A percentile compares a stretch with the other conserved stretches of the same genome.
Evolutionary conservation across 1,140 invertebrate genomes (phyloP).

Genomic region (Euura lappo): DNA sequence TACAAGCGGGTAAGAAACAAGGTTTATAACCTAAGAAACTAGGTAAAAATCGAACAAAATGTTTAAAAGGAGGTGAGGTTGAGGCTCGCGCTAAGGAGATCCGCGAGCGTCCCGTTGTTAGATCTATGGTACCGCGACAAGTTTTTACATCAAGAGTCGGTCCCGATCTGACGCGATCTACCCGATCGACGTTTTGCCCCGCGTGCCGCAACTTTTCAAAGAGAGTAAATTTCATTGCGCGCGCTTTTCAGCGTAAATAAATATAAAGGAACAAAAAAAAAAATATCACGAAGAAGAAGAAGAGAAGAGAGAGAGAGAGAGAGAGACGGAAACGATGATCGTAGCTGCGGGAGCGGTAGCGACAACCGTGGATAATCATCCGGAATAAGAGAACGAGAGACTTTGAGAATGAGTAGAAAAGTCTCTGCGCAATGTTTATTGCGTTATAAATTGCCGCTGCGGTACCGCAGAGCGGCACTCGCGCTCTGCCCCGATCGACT

Average conservation of each 20-base stretch:
- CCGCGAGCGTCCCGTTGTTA: constrained; percentile 7
- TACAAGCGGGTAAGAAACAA: constrained; percentile 15
- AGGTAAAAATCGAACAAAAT: constrained; percentile 15
- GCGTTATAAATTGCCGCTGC: constrained; percentile 36
- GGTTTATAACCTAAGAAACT: too few species aligned
- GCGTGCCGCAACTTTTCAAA: background rate
- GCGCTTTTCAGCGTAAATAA: too few species aligned
- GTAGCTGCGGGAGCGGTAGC: too few species aligned
- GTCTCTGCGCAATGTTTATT: constrained; percentile 33
- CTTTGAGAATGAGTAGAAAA: too few species aligned
- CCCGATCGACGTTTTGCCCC: background rate
- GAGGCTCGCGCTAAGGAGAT: background rate
- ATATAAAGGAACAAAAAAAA: too few species aligned
- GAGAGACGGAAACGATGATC: background rate
- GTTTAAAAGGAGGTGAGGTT: background rate
- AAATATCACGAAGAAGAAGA: too few species aligned
- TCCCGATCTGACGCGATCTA: constrained; percentile 41
- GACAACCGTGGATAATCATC: too few species aligned
- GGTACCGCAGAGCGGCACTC: too few species aligned
- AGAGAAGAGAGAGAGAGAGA: background rate
- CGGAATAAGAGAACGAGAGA: too few species aligned
- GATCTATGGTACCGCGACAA: constrained; percentile 48
- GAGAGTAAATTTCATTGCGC: background rate
- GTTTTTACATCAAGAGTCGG: constrained; percentile 40
- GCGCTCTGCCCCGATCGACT: background rate